These are phyloP conservation scores for Calephelis virginiensis DNA, from an alignment of 1,140 invertebrate genomes.

Conservation along the genomic window DNA sequence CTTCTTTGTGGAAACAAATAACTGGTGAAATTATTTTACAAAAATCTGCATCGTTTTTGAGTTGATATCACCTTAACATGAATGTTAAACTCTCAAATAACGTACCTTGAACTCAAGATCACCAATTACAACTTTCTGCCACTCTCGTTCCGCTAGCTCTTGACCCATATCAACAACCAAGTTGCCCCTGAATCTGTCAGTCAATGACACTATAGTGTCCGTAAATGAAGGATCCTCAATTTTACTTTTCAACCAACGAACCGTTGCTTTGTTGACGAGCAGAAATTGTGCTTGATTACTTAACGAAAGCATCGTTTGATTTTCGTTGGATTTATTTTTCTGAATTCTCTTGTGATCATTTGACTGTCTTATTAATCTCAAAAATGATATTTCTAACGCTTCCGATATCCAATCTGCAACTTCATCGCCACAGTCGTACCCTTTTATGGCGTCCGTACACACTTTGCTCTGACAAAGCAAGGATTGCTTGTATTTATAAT, in stretches of 20 bases:
- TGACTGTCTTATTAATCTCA: conserved; percentile 85
- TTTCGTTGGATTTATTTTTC: conserved; percentile 52
- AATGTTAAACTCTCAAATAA: conserved; percentile 15
- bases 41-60: no score
- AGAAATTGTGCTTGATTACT: conserved; percentile 94
- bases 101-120: conserved; percentile 80
- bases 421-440: conserved; percentile 89
- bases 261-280: conserved; percentile 87
- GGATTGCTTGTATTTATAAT: conserved; percentile 47
- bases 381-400: conserved; percentile 81
- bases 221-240: conserved; percentile 77
- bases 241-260: conserved; percentile 83
- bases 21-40: no score
- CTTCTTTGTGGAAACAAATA: no score
- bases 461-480: conserved; percentile 87
- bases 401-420: conserved; percentile 87
- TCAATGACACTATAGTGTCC: conserved; percentile 78
- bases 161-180: conserved; percentile 81
- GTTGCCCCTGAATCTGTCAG: conserved; percentile 85
- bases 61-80: background rate
- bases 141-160: conserved; percentile 88
- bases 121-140: conserved; percentile 85
- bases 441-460: conserved; percentile 89
- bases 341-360: conserved; percentile 55
- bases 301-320: conserved; percentile 82